Evolutionary conservation across 1,140 invertebrate genomes (phyloP).

Genomic region (Stratiolaelaps scimitus): DNA sequence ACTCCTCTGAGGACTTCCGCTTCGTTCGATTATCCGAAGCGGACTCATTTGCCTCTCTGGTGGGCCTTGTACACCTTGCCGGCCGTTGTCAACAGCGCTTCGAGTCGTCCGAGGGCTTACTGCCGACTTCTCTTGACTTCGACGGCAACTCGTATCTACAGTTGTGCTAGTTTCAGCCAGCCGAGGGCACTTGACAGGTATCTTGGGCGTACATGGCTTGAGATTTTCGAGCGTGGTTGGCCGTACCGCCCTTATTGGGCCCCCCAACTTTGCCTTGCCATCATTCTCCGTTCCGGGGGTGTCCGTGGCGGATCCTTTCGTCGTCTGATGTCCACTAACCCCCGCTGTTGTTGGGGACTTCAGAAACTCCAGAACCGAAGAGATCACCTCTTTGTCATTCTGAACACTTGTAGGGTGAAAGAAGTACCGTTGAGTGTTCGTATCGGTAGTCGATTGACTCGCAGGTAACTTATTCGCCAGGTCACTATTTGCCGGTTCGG

Average conservation of each 20-base stretch:
- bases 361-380: slow-evolving; percentile 19
- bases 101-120: too few species aligned
- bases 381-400: neutral
- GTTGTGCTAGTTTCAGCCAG: too few species aligned
- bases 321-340: neutral
- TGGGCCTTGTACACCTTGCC: neutral
- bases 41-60: neutral
- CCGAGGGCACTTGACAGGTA: neutral
- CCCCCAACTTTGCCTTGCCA: neutral
- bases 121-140: too few species aligned
- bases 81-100: too few species aligned
- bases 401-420: slow-evolving; percentile 4
- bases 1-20: too few species aligned
- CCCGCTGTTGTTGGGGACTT: slow-evolving; percentile 15
- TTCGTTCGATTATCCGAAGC: neutral
- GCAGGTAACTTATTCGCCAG: neutral
- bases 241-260: neutral
- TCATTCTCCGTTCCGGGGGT: neutral
- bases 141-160: too few species aligned
- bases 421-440: neutral
- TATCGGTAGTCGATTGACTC: too few species aligned
- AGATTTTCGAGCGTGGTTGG: slow-evolving; percentile 17
- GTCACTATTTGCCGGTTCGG: neutral
- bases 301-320: neutral
- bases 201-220: slow-evolving; percentile 8